Evolutionary conservation across 2,888 invertebrate species (phyloP).

Genomic region (Tipula unca): DNA sequence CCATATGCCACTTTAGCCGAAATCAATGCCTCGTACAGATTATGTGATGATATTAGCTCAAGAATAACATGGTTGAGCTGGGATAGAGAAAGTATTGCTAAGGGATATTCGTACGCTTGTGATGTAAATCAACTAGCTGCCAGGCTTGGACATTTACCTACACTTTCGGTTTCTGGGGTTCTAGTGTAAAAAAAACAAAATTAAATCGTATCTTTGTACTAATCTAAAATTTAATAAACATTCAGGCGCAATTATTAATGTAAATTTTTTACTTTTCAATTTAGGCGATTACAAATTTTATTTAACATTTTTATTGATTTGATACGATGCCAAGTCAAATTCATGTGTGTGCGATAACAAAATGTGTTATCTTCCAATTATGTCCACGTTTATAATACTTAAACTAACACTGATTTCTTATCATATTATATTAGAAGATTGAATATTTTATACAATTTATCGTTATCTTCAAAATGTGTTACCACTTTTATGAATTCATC

Average conservation of each 20-base stretch:
- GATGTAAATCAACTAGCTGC: conserved; percentile 20
- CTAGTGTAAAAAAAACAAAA: conserved; percentile 20
- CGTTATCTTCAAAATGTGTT: conserved; percentile 26
- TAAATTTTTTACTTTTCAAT: too few species aligned
- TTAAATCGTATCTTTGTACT: neutral
- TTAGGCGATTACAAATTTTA: neutral
- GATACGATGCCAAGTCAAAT: neutral
- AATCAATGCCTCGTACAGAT: neutral
- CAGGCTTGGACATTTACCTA: conserved; percentile 31
- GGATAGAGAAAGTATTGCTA: neutral
- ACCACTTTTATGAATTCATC: conserved; percentile 32
- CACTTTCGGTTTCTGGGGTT: conserved; percentile 25
- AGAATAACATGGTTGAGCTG: neutral
- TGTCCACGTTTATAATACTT: neutral
- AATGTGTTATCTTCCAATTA: neutral
- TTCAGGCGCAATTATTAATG: neutral
- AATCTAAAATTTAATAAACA: neutral
- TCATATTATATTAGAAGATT: neutral
- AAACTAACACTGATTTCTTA: neutral
- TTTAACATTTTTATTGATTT: neutral
- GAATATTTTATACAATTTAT: neutral
- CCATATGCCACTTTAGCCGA: neutral
- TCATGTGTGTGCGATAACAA: neutral
- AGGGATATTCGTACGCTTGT: conserved; percentile 8
- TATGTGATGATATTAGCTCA: neutral